Conservation (phyloP, 1,140 invertebrate genomes). For the Bactericera cockerelli region DNA sequence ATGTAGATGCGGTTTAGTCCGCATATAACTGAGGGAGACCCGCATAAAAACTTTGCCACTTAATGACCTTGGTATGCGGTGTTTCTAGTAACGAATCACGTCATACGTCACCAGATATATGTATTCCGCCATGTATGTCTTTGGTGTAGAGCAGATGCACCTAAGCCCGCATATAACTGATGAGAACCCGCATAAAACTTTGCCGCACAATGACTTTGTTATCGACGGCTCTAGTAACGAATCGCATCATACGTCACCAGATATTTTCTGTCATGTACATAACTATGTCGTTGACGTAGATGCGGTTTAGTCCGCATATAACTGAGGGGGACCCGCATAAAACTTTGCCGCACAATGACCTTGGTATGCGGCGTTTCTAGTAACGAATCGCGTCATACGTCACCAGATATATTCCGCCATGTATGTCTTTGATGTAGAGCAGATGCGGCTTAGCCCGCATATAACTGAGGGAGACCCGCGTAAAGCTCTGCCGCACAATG, state of each 20-base stretch:
- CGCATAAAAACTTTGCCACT: no score
- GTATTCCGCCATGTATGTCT: no score
- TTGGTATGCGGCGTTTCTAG: no score
- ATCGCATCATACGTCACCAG: conserved; percentile 1
- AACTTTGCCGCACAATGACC: not conserved
- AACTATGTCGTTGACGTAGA: not conserved
- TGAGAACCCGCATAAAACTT: no score
- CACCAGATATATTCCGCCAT: conserved; percentile 5
- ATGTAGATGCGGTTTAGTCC: no score
- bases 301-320: not conserved
- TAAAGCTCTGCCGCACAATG: not conserved
- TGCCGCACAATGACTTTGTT: no score
- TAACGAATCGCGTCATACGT: not conserved
- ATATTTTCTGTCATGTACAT: not conserved
- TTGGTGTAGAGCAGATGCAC: no score
- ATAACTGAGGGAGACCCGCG: not conserved
- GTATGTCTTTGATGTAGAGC: not conserved
- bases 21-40: not conserved
- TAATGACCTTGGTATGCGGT: no score
- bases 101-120: no score
- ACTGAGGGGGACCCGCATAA: not conserved
- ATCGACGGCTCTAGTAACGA: no score
- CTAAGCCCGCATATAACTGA: not conserved
- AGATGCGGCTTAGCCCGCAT: not conserved
- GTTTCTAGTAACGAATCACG: not conserved